Conservation (phyloP, 2,888 invertebrate species). For the Deilephila porcellus region DNA sequence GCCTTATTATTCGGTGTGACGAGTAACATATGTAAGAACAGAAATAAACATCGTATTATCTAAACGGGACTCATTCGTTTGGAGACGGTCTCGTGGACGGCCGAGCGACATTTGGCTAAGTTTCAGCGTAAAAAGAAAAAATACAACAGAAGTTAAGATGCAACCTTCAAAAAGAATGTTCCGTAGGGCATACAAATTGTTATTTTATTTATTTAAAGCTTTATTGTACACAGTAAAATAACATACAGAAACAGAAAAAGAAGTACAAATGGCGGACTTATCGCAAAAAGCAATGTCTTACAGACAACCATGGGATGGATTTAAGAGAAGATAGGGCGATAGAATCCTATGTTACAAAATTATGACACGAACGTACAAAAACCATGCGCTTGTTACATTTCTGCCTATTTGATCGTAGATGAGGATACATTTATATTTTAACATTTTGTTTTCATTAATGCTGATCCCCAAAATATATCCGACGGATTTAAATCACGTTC, state of each 20-base stretch:
- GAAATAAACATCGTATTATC: constrained; percentile 79
- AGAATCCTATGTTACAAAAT: too few species aligned
- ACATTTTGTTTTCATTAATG: not conserved
- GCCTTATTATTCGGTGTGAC: constrained; percentile 83
- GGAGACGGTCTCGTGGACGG: constrained; percentile 52
- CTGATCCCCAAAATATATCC: constrained; percentile 4
- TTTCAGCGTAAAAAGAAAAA: constrained; percentile 63
- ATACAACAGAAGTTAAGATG: constrained; percentile 33
- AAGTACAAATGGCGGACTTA: too few species aligned
- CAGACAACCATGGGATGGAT: too few species aligned
- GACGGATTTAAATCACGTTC: constrained; percentile 62
- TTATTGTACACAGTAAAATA: too few species aligned
- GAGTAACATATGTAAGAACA: constrained; percentile 79
- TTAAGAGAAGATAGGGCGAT: too few species aligned
- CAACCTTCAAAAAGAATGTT: not conserved
- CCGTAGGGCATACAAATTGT: not conserved
- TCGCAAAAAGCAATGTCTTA: too few species aligned
- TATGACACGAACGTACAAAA: too few species aligned
- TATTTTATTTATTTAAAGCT: too few species aligned
- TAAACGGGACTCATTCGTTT: constrained; percentile 73
- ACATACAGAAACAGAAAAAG: too few species aligned
- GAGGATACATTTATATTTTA: not conserved
- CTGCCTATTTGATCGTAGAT: not conserved
- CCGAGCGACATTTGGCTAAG: constrained; percentile 66
- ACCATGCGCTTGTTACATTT: not conserved